Evolutionary conservation across 2,888 invertebrate species (phyloP), one percentile per base, ranked within the genome.

Genomic region (Cryptus armator): DNA sequence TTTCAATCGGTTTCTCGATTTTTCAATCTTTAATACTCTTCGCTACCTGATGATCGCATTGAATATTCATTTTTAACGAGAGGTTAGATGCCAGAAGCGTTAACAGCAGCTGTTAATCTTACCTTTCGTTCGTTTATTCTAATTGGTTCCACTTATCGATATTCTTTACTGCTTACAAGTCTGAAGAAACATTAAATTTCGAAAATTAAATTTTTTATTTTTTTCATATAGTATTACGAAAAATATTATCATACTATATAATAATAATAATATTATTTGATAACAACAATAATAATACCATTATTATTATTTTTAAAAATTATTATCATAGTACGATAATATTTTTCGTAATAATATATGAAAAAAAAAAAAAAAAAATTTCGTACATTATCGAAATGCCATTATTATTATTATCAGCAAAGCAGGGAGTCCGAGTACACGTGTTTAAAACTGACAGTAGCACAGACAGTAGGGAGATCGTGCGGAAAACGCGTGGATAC

Each of bases 401-500:
- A 1, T 19, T 56, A 53, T 19, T 3, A n/a, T 16, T 53, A 48
- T 7, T 70, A 70, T 62, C 62, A 14, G 44, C n/a, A 62, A 29
- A 75, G 62, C 37, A n/a, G 14, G n/a, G 62, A 48, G 32, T 62
- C 2, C 24, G 29, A 32, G 62, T 14, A 46, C 29, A 53, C 48
- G 46, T 53, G 71, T 43, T 24, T 14, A 29, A 14, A 32, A 2
- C 12, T 24, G 24, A 44, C 44, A 24, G 46, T 46, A n/a, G 14
- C 10, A 72, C 12, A 19, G 37, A 37, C 37, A 48, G 19, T 14
- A 29, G 46, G 43, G 70, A 76, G 48, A 76, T 71, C 32, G 37
- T 7, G 12, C 10, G 53, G 59, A 64, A 48, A 81, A 56, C 32
- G 10, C 53, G 32, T 19, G 62, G 24, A 51, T 14, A 46, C 14